A percentile compares a stretch with the other conserved stretches of the same genome.
Evolutionary conservation across 2,113 vertebrate genomes (phyloP).

Genomic region (Benitochromis conjunctus): DNA sequence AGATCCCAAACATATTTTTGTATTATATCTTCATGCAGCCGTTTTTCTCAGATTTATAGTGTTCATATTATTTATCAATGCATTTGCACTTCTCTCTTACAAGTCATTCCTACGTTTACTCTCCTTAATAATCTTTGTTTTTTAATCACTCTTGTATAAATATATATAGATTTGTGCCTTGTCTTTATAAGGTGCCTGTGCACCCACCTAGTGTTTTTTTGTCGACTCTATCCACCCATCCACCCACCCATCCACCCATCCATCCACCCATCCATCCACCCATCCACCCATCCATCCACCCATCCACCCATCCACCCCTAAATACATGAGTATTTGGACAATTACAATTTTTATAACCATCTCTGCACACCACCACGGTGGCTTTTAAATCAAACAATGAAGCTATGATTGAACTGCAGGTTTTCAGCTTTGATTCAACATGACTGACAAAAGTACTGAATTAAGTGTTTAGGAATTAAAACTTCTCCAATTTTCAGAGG

Average conservation of each 20-base stretch:
- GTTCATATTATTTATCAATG: background rate
- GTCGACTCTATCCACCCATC: background rate
- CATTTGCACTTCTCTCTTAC: background rate
- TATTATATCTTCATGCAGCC: background rate
- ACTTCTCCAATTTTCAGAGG: background rate
- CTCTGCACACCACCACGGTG: background rate
- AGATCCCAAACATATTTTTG: background rate
- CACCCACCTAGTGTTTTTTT: background rate
- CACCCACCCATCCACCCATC: background rate
- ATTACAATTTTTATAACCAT: background rate
- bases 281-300: rapidly evolving
- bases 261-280: background rate
- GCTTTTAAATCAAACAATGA: background rate
- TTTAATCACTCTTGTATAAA: background rate
- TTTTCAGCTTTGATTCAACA: background rate
- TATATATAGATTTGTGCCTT: background rate
- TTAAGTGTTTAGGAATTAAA: background rate
- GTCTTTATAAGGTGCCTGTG: background rate
- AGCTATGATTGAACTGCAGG: background rate
- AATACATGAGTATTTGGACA: background rate
- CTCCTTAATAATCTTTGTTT: background rate
- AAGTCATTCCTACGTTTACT: background rate
- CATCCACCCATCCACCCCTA: too few relatives aligned
- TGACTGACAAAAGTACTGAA: background rate
- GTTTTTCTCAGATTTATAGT: background rate